Base-by-base conservation (phyloP, 2,797 vertebrate species). In the Cryptoblepharus egeriae region DNA sequence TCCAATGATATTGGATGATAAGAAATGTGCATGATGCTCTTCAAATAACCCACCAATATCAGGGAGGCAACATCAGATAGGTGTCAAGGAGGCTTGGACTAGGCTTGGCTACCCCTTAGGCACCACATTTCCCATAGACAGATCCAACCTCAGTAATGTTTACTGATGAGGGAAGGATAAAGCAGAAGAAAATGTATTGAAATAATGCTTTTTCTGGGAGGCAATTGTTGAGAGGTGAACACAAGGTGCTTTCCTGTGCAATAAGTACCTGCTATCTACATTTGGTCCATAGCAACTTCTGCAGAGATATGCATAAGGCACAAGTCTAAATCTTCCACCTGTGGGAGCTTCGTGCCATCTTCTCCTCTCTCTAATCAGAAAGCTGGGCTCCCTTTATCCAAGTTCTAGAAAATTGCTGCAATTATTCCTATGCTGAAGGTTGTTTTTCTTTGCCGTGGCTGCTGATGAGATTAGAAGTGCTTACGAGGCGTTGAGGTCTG, bases 361-460 rank as follows among this genome's bases (percentile, higher is more conserved):
- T 60, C 52, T 42, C 55, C 28, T 9, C 52, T 64, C 24, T 65
- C 65, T 73, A 39, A 68, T 67, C 63, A 73, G 55, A 58, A 72
- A n/a, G 28, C 61, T 22, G 37, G 70, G 8, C 71, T 85, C 57
- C 18, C 22, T 60, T 84, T 67, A 42, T 32, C 74, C 30, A 37
- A 2, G 1, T 69, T 82, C 72, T 71, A n/a, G 79, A 65, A 84
- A 80, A 32, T 63, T 58, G 55, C 73, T 80, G 60, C 65, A 86
- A 75, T 65, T 55, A 79, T 74, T 78, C 45, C 39, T 68, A 37
- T 45, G 61, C 1, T 64, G 69, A 39, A 15, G 49, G 26, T 70
- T 76, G 37, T 77, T 39, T 69, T 75, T 69, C 61, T 71, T 12
- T 9, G 37, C 3, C 5, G 42, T 45, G 6, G 39, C 70, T 86